These are phyloP conservation scores for Sussaba pulchella DNA, from an alignment of 2,888 invertebrate genomes.

Conservation along the genomic window DNA sequence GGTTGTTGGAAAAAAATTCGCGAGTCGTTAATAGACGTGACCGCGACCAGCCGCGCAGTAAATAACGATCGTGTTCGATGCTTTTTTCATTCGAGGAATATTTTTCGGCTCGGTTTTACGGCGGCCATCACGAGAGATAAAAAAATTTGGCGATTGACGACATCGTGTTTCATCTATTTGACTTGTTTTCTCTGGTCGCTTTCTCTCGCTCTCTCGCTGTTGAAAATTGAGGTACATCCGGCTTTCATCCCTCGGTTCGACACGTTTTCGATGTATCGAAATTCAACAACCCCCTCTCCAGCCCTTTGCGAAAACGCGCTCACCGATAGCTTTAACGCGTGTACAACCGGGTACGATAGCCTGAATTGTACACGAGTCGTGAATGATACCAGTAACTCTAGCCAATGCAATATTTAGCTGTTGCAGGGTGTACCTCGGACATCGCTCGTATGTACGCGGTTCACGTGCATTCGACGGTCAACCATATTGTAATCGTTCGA, in stretches of 20 bases:
- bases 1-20: slow-evolving; percentile 51
- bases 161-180: slow-evolving; percentile 74
- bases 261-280: slow-evolving; percentile 70
- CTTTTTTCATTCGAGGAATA: slow-evolving; percentile 37
- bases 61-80: slow-evolving; percentile 58
- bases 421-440: neutral
- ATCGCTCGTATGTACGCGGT: neutral
- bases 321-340: slow-evolving; percentile 2
- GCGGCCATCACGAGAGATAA: slow-evolving; percentile 24
- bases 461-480: no score
- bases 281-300: slow-evolving; percentile 68
- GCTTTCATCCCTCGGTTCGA: slow-evolving; percentile 28
- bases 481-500: neutral
- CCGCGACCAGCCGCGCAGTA: slow-evolving; percentile 47
- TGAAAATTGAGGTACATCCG: slow-evolving; percentile 7
- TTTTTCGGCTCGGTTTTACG: slow-evolving; percentile 23
- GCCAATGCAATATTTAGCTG: slow-evolving; percentile 13
- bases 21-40: slow-evolving; percentile 37
- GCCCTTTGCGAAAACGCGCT: neutral
- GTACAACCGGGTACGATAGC: slow-evolving; percentile 17
- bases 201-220: neutral
- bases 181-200: neutral
- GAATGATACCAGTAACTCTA: neutral
- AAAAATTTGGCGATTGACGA: slow-evolving; percentile 54
- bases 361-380: slow-evolving; percentile 14